These are phyloP conservation scores for Cephus pulcher DNA, from an alignment of 2,888 invertebrate genomes.

Conservation along the genomic window DNA sequence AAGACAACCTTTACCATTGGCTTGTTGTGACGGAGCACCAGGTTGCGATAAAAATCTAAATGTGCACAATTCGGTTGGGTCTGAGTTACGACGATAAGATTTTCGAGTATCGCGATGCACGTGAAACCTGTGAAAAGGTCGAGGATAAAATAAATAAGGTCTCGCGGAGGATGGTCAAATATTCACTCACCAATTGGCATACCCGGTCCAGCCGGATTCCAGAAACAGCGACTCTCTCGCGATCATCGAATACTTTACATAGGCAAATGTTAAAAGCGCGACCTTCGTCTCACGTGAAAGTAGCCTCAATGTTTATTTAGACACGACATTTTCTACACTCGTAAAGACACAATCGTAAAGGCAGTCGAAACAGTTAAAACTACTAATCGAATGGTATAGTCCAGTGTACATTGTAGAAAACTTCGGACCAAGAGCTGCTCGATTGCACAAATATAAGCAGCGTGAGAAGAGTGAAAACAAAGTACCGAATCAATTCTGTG, in stretches of 20 bases:
- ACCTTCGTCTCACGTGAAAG: neutral
- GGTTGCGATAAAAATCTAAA: neutral
- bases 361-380: neutral
- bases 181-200: neutral
- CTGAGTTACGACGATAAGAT: neutral
- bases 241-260: neutral
- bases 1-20: neutral
- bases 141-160: neutral
- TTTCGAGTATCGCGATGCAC: neutral
- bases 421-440: neutral
- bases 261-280: neutral
- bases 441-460: neutral
- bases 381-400: neutral
- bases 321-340: neutral
- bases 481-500: neutral
- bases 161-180: neutral
- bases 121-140: neutral
- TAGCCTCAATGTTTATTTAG: neutral
- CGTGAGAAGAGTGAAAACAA: neutral
- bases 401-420: neutral
- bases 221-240: conserved; percentile 1
- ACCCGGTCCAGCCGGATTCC: conserved; percentile 3
- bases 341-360: neutral
- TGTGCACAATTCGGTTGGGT: neutral
- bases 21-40: neutral